Evolutionary conservation across 2,888 invertebrate species (phyloP).

Genomic region (Pandemis corylana): DNA sequence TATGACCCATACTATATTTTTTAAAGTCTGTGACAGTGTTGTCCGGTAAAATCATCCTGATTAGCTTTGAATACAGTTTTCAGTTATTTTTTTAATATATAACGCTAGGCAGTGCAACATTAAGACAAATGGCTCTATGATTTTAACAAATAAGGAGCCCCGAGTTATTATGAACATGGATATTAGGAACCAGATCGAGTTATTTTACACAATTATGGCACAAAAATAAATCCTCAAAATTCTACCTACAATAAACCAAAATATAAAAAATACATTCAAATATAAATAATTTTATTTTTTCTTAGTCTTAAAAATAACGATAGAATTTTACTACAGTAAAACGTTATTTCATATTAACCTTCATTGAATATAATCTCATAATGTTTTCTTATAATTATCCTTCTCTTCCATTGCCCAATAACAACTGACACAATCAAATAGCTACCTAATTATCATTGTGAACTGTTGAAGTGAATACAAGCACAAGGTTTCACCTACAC

Average conservation of each 20-base stretch:
- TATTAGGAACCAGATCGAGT: neutral
- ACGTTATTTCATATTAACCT: constrained; percentile 7
- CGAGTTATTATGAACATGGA: too few relatives aligned
- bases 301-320: constrained; percentile 1
- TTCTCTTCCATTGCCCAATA: constrained; percentile 19
- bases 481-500: constrained; percentile 9
- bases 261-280: constrained; percentile 29
- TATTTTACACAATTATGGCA: constrained; percentile 54
- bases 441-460: constrained; percentile 14
- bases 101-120: too few relatives aligned
- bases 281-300: neutral
- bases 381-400: neutral
- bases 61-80: constrained; percentile 25
- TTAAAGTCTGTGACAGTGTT: constrained; percentile 35
- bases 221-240: constrained; percentile 54
- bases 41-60: constrained; percentile 42
- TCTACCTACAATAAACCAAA: constrained; percentile 23
- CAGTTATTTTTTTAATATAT: neutral
- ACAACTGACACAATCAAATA: constrained; percentile 12
- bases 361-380: constrained; percentile 27
- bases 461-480: neutral
- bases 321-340: constrained; percentile 14
- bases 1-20: constrained; percentile 37
- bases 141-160: neutral
- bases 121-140: neutral